Base-by-base conservation (phyloP, 2,113 vertebrate species). In the Amphiprion ocellaris region DNA sequence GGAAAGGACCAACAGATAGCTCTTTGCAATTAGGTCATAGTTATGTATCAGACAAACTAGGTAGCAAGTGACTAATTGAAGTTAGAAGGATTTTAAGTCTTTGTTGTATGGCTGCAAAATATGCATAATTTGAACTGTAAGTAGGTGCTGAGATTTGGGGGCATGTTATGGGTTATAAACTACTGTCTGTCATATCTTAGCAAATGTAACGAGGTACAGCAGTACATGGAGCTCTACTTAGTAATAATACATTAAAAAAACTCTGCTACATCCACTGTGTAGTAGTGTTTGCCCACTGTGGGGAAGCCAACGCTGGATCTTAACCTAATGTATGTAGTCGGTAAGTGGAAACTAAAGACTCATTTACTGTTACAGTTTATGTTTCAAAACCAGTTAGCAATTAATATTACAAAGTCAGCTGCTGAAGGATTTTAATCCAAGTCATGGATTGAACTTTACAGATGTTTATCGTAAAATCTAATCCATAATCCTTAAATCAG, bases 1-100 rank as follows among this genome's bases (percentile, higher is more conserved):
- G 19, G 28, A 56, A 73, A 37, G 2, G 6, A 9, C 21, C 21
- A 30, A 44, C 44, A 81, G 28, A 53, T 47, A 70, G 7, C 28
- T 54, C 54, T 33, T 7, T 77, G 30, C 6, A 58, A 63, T 44
- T 10, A 2, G 64, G 60, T 61, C 77, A 61, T 8, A 33, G 56
- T 56, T 58, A 37, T 33, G 72, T 59, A 37, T 5, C 23, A 30
- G 26, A 7, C 4, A 28, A 49, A 70, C 50, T 54, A 52, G 0
- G 10, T 17, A n/a, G 21, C 26, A 64, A 39, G 37, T 61, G n/a
- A 49, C 8, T 19, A 53, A 64, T 19, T 65, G 10, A 44, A 54
- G 39, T 12, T 41, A 55, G 9, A 72, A 15, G 2, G 19, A 9
- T 52, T 1, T 8, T n/a, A 24, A 17, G 49, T 55, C 24, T 24